Evolutionary conservation across 2,797 vertebrate genomes (phyloP).

Genomic region (Labeo calbasu): DNA sequence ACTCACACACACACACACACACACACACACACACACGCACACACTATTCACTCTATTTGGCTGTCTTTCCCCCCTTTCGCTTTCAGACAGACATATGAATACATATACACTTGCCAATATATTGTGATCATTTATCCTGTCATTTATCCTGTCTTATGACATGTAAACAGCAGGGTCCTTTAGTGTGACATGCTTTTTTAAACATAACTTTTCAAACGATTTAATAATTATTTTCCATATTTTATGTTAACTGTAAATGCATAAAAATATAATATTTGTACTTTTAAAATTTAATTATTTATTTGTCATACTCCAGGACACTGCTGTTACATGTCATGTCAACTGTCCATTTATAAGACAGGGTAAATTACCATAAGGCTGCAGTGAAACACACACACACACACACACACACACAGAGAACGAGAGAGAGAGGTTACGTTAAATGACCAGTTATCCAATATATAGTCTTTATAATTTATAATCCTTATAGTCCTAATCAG

Average conservation of each 20-base stretch:
- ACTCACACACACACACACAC: neutral
- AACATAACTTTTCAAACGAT: neutral
- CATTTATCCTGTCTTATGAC: neutral
- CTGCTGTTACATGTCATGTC: neutral
- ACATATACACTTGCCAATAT: slow-evolving; percentile 46
- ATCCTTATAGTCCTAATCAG: too few relatives aligned
- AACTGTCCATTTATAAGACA: neutral
- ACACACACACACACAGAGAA: neutral
- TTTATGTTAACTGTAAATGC: neutral
- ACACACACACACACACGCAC: neutral
- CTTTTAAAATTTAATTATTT: neutral
- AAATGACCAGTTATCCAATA: too few relatives aligned
- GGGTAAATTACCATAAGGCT: neutral
- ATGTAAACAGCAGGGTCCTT: neutral
- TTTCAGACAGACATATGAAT: slow-evolving; percentile 50
- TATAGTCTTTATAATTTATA: too few relatives aligned
- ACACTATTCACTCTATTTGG: slow-evolving; percentile 16
- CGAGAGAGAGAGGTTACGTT: too few relatives aligned
- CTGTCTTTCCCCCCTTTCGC: neutral
- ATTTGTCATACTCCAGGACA: neutral
- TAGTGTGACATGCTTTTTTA: neutral
- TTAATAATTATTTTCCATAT: neutral
- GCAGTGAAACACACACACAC: neutral
- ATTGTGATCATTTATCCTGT: neutral
- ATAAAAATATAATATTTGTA: neutral